phyloP scores from a whole-genome alignment of 2,797 vertebrate genomes.

The Chanos chanos region DNA sequence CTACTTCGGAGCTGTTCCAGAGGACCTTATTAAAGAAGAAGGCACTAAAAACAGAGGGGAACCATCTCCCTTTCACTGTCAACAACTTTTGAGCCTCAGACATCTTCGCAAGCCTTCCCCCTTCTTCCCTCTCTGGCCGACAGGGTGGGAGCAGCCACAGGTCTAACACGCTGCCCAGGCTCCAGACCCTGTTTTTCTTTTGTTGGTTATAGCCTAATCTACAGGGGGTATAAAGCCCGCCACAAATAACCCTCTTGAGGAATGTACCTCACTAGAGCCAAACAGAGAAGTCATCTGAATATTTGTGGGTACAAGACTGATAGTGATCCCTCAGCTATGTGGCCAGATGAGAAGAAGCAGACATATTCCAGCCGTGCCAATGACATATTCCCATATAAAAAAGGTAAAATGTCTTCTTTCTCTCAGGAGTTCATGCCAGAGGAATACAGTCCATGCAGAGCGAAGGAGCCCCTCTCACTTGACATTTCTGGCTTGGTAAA shows the following conservation, averaged over 20 bases:
- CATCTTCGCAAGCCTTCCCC: constrained; percentile 45
- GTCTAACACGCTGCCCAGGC: constrained; percentile 68
- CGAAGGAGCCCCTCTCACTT: constrained; percentile 15
- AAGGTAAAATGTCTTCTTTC: constrained; percentile 29
- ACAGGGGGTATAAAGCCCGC: constrained; percentile 63
- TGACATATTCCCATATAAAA: constrained; percentile 32
- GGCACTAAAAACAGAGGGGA: constrained; percentile 54
- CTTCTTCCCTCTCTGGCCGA: constrained; percentile 39
- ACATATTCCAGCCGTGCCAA: constrained; percentile 29
- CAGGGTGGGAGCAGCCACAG: constrained; percentile 41
- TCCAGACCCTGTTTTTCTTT: constrained; percentile 68
- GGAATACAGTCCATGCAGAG: constrained; percentile 18
- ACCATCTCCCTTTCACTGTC: constrained; percentile 54
- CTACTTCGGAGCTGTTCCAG: constrained; percentile 54
- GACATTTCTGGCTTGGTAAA: constrained; percentile 32
- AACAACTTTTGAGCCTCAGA: constrained; percentile 48
- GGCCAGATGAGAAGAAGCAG: not conserved
- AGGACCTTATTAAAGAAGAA: constrained; percentile 9
- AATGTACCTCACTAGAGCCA: constrained; percentile 60
- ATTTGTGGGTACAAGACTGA: constrained; percentile 56
- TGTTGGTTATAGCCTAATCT: constrained; percentile 66
- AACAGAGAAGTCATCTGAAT: constrained; percentile 64
- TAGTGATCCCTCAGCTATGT: constrained; percentile 42
- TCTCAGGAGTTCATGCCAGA: constrained; percentile 4
- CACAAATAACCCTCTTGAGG: constrained; percentile 66